Base-by-base conservation (phyloP, 2,888 invertebrate species). In the Microchrysa polita region DNA sequence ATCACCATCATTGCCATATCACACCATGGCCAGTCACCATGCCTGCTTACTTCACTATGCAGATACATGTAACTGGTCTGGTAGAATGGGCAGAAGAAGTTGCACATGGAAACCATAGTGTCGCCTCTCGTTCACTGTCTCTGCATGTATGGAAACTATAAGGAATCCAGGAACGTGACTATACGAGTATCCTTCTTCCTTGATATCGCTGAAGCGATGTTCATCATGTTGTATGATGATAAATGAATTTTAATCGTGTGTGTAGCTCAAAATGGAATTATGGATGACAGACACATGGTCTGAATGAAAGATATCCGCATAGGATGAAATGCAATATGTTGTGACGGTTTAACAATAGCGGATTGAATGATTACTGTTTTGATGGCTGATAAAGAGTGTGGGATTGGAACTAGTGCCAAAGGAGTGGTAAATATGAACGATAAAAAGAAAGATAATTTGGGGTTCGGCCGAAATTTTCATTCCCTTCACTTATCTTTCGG, bases 171-270 rank as follows among this genome's bases (percentile, higher is more conserved):
- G 63, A 42, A 18, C 40, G 40, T 34, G 61, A 60, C 34, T 34
- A 34, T 60, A 42, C 22, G 40, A 42, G 5, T 12, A 10, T 44
- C 9, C 7, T 14, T 23, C 16, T n/a, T 12, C n/a, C n/a, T n/a
- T n/a, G n/a, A n/a, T n/a, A n/a, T n/a, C n/a, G n/a, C n/a, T n/a
- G n/a, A n/a, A n/a, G n/a, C n/a, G n/a, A 20, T 22, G 65, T 22
- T 48, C 52, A 48, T 12, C 20, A 67, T 67, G 23, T 67, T 67
- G 27, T 34, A 67, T 22, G 65, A 67, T 48, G 65, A 67, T 67
- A 22, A 67, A 67, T 67, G 65, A 67, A 67, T 67, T 67, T 67
- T 67, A 67, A 67, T 67, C 23, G 52, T 67, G 48, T 22, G 16
- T 23, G 60, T 10, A 10, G 14, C 10, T 14, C 12, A 27, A 7